Conservation (phyloP, 1,140 invertebrate genomes). For the Eumaeus atala region DNA sequence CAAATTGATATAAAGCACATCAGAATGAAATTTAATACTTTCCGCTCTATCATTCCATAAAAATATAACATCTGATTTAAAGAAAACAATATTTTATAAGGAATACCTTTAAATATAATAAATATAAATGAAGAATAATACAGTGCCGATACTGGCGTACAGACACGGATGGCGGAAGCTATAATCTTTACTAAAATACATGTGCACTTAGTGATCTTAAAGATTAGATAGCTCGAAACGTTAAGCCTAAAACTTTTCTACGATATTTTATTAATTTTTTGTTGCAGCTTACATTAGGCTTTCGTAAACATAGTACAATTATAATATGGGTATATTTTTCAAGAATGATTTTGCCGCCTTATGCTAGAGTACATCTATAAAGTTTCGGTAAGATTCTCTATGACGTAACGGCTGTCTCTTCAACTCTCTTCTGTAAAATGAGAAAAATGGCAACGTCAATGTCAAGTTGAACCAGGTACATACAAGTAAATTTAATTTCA, state of each 20-base stretch:
- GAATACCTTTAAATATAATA: conserved; percentile 21
- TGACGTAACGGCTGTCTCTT: conserved; percentile 55
- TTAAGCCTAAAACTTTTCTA: conserved; percentile 67
- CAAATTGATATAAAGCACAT: conserved; percentile 32
- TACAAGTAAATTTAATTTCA: not conserved
- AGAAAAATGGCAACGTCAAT: conserved; percentile 5
- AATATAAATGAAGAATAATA: conserved; percentile 4
- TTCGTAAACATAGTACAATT: conserved; percentile 65
- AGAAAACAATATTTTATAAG: conserved; percentile 19
- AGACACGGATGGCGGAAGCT: conserved; percentile 50
- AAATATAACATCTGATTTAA: conserved; percentile 44
- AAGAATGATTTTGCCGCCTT: conserved; percentile 61
- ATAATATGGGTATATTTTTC: conserved; percentile 63
- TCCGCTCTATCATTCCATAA: conserved; percentile 61
- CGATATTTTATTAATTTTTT: conserved; percentile 59
- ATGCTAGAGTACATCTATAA: conserved; percentile 62
- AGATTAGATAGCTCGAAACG: conserved; percentile 64
- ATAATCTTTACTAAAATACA: conserved; percentile 54
- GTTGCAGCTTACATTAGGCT: conserved; percentile 66
- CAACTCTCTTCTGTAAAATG: conserved; percentile 68
- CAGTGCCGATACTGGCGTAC: conserved; percentile 16
- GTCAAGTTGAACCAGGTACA: not conserved
- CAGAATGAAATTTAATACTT: conserved; percentile 53
- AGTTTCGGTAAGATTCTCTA: conserved; percentile 70
- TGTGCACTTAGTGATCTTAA: conserved; percentile 68